A percentile compares a stretch with the other conserved stretches of the same genome.
Conservation (phyloP, 2,797 vertebrate species). For the Molossus alvarezi region DNA sequence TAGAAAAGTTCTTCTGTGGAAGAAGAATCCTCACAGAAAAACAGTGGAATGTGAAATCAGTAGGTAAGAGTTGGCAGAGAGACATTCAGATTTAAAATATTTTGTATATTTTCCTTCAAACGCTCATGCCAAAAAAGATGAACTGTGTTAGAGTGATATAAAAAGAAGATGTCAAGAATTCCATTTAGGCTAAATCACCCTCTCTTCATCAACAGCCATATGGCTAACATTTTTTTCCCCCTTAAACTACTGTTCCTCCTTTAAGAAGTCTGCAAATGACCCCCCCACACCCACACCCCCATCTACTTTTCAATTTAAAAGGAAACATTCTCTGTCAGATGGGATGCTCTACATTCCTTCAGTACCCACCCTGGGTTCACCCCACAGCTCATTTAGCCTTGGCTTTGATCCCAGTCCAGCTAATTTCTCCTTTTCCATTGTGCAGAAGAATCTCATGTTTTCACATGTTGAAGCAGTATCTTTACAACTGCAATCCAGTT, state of each 20-base stretch:
- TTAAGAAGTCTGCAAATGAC: slow-evolving; percentile 10
- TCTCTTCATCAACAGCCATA: neutral
- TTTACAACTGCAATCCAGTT: slow-evolving; percentile 57
- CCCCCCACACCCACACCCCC: too few relatives aligned
- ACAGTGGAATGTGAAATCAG: slow-evolving; percentile 7
- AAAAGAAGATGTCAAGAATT: slow-evolving; percentile 50
- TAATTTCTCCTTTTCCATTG: slow-evolving; percentile 65
- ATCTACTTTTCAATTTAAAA: slow-evolving; percentile 41
- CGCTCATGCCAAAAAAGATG: neutral
- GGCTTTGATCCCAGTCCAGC: slow-evolving; percentile 72
- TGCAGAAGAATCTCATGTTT: slow-evolving; percentile 53
- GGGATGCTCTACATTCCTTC: slow-evolving; percentile 71
- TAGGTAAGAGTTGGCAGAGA: slow-evolving; percentile 17
- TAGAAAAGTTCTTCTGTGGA: slow-evolving; percentile 61
- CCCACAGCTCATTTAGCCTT: slow-evolving; percentile 53
- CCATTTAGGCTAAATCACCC: neutral
- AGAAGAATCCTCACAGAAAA: neutral
- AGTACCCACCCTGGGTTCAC: slow-evolving; percentile 66
- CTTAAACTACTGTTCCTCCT: slow-evolving; percentile 14
- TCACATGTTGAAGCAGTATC: slow-evolving; percentile 51
- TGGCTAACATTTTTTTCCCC: neutral
- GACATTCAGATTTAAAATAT: slow-evolving; percentile 6
- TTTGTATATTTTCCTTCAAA: slow-evolving; percentile 70
- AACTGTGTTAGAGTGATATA: neutral
- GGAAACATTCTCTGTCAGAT: slow-evolving; percentile 31